Base-by-base conservation (phyloP, 2,113 vertebrate genomes). In the Donacobius atricapilla region DNA sequence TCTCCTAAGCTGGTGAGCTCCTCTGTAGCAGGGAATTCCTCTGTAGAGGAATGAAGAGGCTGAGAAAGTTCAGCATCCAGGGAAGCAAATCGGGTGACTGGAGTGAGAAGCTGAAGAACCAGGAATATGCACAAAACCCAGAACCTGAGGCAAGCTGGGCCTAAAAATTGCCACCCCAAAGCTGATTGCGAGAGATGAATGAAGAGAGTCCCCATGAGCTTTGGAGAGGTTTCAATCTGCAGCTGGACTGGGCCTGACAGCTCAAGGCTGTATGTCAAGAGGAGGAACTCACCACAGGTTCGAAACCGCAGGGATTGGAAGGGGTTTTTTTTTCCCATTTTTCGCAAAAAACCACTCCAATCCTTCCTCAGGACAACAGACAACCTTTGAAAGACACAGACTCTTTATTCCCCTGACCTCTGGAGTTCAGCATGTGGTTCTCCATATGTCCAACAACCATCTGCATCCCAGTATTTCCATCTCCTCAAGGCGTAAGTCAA, bases 401-500 rank as follows among this genome's bases (percentile, higher is more conserved):
- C 1, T 4, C 0, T 77, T 54, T 53, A 20, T 5, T 22, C 15
- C 21, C 7, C 27, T 3, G 3, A 31, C 3, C 10, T 45, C 51
- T 10, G 1, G 2, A n/a, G 10, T 8, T 58, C 57, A 15, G 2
- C 2, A 1, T 13, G 22, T n/a, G 13, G 5, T 31, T 61, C 11
- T 16, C 22, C 40, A 9, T 4, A 6, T 0, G 6, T 13, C 11
- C 47, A 64, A 21, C 13, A 28, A 19, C 3, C 20, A 31, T 23
- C 61, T 57, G 13, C 15, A 80, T 23, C 35, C 45, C 9, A 20
- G 22, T 7, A 20, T 40, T 69, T 50, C 22, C n/a, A 35, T 11
- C 30, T 3, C 14, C 0, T 0, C 6, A 15, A 69, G 31, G 27
- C 25, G 44, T 20, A 45, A 75, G 3, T n/a, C 22, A 10, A 50